Base-by-base conservation (phyloP, 2,888 invertebrate species). In the Lasioglossum villosulum region DNA sequence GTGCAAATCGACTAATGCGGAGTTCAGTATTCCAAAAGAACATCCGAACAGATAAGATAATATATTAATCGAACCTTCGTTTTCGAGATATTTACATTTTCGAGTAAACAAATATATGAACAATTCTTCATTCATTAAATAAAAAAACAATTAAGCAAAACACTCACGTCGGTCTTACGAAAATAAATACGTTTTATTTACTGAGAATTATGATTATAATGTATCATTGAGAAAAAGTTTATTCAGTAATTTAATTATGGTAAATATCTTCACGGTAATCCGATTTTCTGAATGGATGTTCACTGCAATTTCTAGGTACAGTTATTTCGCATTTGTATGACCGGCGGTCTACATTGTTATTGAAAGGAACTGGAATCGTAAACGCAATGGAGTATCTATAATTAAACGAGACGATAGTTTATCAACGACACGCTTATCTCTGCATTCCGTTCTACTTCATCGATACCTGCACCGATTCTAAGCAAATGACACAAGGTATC, bases 401-500 rank as follows among this genome's bases (percentile, higher is more conserved):
- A 72, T 45, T 45, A 76, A 23, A 23, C 45, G 66, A 42, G 30
- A 6, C n/a, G 16, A 34, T 45, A 63, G 37, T 76, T 76, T 76
- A 76, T 66, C 56, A 30, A 39, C 34, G 45, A 66, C 66, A 19
- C 6, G 30, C 66, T 66, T 66, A 66, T 66, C 66, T 34, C 19
- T 34, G 19, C 66, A 66, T 66, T 76, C 37, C 48, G 39, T 19
- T 70, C 16, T 23, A 10, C 27, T 42, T 42, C 23, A 45, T 79
- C 34, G 37, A 27, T 52, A 1, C 23, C 10, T 12, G 68, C 12
- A 23, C 68, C 34, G 23, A 68, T 68, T 37, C 68, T 37, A 68
- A 34, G 37, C 37, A 37, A 68, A 68, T 68, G 68, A 23, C 37
- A 66, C 23, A 34, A 68, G 12, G 23, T 34, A 37, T 3, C 19